Conservation (phyloP, 2,113 vertebrate species). For the Hassar affinis region DNA sequence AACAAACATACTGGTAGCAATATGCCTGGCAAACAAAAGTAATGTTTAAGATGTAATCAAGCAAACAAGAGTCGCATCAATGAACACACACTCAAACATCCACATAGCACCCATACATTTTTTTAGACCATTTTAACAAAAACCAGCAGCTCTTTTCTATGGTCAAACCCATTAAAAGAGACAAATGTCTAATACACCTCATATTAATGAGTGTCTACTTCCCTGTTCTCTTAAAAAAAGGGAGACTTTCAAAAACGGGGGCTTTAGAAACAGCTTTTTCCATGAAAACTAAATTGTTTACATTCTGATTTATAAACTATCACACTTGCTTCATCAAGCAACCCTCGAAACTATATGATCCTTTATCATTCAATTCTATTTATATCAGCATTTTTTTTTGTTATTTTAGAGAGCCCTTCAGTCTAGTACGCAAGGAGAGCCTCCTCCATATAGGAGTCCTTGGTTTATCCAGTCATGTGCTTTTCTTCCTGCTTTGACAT, state of each 20-base stretch:
- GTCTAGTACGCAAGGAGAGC: neutral
- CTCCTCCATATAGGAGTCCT: neutral
- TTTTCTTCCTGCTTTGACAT: neutral
- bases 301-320: slow-evolving; percentile 23
- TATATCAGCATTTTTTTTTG: neutral
- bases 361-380: neutral
- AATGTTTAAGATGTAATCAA: neutral
- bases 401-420: neutral
- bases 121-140: neutral
- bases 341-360: neutral
- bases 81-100: neutral
- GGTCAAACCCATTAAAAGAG: neutral
- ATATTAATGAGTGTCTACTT: neutral
- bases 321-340: neutral
- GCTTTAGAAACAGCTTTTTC: slow-evolving; percentile 23
- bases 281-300: slow-evolving; percentile 10
- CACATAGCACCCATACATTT: neutral
- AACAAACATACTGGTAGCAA: neutral
- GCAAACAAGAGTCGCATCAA: slow-evolving; percentile 9
- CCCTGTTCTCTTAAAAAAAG: slow-evolving; percentile 9
- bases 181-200: neutral
- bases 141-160: slow-evolving; percentile 1
- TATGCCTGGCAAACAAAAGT: neutral
- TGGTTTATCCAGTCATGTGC: neutral
- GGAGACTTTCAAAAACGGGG: slow-evolving; percentile 21